Conservation (phyloP, 1,140 invertebrate genomes). For the Drosophila orena region DNA sequence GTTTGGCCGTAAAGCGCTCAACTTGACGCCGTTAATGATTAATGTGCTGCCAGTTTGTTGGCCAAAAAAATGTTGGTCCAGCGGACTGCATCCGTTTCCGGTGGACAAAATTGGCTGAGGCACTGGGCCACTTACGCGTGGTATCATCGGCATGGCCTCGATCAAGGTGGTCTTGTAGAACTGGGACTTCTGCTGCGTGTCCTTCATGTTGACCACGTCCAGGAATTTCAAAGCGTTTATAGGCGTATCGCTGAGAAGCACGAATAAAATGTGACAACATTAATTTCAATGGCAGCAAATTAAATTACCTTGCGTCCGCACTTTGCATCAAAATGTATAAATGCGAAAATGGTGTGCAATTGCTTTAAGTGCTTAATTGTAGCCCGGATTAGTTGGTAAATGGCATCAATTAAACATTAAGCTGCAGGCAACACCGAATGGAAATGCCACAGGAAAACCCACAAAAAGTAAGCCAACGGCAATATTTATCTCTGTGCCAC, state of each 20-base stretch:
- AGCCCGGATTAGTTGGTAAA: slow-evolving; percentile 23
- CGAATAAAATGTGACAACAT: slow-evolving; percentile 18
- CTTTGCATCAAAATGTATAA: neutral
- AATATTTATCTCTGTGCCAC: slow-evolving; percentile 36
- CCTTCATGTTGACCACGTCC: slow-evolving; percentile 97
- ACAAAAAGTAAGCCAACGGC: slow-evolving; percentile 35
- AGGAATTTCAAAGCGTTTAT: slow-evolving; percentile 96
- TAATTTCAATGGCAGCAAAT: slow-evolving; percentile 14
- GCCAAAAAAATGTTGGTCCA: slow-evolving; percentile 24
- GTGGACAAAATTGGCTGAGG: neutral
- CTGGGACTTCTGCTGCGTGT: slow-evolving; percentile 93
- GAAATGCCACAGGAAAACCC: slow-evolving; percentile 18
- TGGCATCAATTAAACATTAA: slow-evolving; percentile 41
- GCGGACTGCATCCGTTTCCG: slow-evolving; percentile 54
- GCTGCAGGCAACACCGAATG: slow-evolving; percentile 6
- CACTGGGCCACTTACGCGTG: slow-evolving; percentile 89
- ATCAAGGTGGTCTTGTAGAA: slow-evolving; percentile 95
- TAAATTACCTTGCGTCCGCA: slow-evolving; percentile 5
- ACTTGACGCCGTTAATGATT: slow-evolving; percentile 68
- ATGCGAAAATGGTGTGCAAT: slow-evolving; percentile 12
- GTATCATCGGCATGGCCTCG: slow-evolving; percentile 94
- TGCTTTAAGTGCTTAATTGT: slow-evolving; percentile 43
- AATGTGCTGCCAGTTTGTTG: slow-evolving; percentile 49
- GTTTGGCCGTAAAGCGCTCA: slow-evolving; percentile 67
- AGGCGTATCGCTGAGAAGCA: slow-evolving; percentile 91